phyloP scores from a whole-genome alignment of 2,888 invertebrate genomes.

The Eumacrocentrus americanus region DNA sequence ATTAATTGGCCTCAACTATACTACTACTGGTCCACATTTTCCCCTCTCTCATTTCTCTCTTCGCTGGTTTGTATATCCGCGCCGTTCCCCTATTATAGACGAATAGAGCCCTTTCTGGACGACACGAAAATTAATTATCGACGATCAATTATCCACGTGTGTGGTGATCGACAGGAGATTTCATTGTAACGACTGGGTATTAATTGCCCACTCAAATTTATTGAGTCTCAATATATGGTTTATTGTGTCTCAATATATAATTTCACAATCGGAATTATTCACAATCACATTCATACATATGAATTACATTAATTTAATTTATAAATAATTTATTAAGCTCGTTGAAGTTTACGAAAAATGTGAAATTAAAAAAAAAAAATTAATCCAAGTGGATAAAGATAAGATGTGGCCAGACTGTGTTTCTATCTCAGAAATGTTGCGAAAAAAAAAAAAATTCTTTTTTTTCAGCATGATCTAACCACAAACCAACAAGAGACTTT shows the following conservation, averaged over 20 bases:
- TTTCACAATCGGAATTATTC: too few relatives aligned
- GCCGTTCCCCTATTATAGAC: background rate
- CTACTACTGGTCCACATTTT: constrained; percentile 11
- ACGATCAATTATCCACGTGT: constrained; percentile 18
- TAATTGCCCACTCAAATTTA: background rate
- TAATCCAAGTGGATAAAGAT: too few relatives aligned
- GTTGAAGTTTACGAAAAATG: too few relatives aligned
- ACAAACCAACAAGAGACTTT: too few relatives aligned
- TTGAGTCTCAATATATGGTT: background rate
- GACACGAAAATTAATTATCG: constrained; percentile 22
- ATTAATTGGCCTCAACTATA: constrained; percentile 17
- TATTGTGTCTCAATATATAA: background rate
- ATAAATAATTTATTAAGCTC: too few relatives aligned
- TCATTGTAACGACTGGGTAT: background rate
- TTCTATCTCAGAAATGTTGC: too few relatives aligned
- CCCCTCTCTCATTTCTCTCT: background rate
- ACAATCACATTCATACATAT: background rate
- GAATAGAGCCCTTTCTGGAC: background rate
- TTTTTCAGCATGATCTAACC: too few relatives aligned
- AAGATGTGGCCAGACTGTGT: too few relatives aligned
- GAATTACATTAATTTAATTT: too few relatives aligned
- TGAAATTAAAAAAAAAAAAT: background rate
- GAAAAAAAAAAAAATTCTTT: too few relatives aligned
- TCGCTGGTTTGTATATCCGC: background rate
- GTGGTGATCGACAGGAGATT: background rate